Percentiles rank a stretch among this genome's conserved stretches.
phyloP scores from a whole-genome alignment of 2,888 invertebrate genomes.

The Liodrosophila aerea region DNA sequence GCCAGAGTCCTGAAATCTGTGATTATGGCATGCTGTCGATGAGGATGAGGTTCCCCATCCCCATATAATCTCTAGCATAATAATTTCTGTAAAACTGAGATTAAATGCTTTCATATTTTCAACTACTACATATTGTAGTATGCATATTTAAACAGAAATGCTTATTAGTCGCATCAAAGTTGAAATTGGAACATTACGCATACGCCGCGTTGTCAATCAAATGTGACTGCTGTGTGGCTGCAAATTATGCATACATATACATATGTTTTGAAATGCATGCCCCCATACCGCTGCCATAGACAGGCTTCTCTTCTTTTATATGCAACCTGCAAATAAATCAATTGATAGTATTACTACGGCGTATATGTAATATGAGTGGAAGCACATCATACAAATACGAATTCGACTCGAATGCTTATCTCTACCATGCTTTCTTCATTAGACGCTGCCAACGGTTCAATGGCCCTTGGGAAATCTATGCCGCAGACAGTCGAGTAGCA shows the following conservation, averaged over 20 bases:
- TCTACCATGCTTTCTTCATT: conserved; percentile 43
- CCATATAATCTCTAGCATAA: too few species aligned
- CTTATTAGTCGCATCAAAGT: conserved; percentile 2
- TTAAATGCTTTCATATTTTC: too few species aligned
- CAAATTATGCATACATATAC: conserved; percentile 63
- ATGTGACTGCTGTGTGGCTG: conserved; percentile 14
- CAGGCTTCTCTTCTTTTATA: conserved; percentile 2
- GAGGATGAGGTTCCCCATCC: too few species aligned
- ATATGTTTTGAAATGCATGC: conserved; percentile 45
- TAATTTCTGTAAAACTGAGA: too few species aligned
- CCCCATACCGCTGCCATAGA: conserved; percentile 36
- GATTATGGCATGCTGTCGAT: too few species aligned
- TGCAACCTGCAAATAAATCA: conserved; percentile 61
- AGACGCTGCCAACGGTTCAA: conserved; percentile 29
- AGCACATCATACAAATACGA: conserved; percentile 28
- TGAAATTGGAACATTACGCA: conserved; percentile 32
- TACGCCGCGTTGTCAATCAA: conserved; percentile 29
- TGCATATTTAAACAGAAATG: background rate
- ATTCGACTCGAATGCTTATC: background rate
- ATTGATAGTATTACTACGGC: conserved; percentile 37
- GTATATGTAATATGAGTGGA: conserved; percentile 45
- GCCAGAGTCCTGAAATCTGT: background rate
- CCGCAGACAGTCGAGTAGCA: conserved; percentile 9
- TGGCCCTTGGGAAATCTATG: conserved; percentile 39
- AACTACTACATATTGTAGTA: too few species aligned